These are phyloP conservation scores for Myrmecobius fasciatus DNA, from an alignment of 2,113 vertebrate genomes.

Conservation along the genomic window DNA sequence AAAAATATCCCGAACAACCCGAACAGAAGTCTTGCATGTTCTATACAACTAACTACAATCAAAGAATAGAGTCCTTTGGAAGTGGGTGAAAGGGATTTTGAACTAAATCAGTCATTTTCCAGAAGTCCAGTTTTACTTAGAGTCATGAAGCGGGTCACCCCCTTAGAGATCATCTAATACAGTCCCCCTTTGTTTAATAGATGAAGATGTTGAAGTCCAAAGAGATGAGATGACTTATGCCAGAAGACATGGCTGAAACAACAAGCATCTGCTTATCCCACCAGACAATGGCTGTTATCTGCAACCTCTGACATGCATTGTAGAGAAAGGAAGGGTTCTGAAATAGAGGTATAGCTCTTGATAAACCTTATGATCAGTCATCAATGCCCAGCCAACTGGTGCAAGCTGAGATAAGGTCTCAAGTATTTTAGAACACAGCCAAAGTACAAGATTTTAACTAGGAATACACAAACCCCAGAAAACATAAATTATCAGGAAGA, in stretches of 20 bases:
- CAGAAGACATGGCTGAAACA: neutral
- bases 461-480: neutral
- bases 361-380: neutral
- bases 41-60: neutral
- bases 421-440: neutral
- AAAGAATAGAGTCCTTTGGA: neutral
- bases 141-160: neutral
- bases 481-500: neutral
- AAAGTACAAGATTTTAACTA: neutral
- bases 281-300: neutral
- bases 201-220: neutral
- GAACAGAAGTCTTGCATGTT: neutral
- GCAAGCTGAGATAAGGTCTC: neutral
- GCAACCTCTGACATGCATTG: neutral
- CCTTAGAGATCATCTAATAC: neutral
- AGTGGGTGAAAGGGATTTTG: neutral
- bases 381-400: neutral
- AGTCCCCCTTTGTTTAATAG: neutral
- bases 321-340: neutral
- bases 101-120: neutral
- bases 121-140: neutral
- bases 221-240: neutral
- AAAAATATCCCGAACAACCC: neutral
- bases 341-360: neutral
- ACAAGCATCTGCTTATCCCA: neutral